These are phyloP conservation scores for Peromyscus californicus DNA, from an alignment of 2,113 vertebrate genomes.

Conservation along the genomic window DNA sequence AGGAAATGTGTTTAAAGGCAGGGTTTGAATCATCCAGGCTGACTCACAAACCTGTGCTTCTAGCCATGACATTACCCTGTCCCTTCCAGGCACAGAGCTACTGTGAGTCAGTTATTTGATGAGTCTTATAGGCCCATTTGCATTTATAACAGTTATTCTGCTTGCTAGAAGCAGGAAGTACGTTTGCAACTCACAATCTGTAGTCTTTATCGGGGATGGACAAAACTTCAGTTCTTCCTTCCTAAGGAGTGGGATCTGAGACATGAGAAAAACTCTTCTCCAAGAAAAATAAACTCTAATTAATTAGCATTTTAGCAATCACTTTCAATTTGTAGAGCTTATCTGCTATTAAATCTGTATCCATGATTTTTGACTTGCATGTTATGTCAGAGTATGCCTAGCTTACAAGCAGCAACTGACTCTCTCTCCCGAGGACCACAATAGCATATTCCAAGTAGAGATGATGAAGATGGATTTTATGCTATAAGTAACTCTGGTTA, in stretches of 20 bases:
- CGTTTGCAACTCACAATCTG: background rate
- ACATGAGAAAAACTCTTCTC: slow-evolving; percentile 18
- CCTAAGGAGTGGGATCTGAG: background rate
- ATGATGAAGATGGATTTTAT: background rate
- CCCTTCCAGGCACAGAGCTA: background rate
- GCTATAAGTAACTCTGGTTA: slow-evolving; percentile 6
- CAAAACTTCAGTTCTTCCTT: background rate
- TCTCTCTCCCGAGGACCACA: background rate
- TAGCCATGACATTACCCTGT: background rate
- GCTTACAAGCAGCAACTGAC: background rate
- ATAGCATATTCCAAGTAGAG: background rate
- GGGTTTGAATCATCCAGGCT: background rate
- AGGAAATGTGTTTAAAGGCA: background rate
- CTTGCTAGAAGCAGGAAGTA: background rate
- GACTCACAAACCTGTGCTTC: background rate
- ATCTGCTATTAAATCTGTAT: slow-evolving; percentile 50
- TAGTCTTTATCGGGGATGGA: slow-evolving; percentile 19
- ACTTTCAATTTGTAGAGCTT: background rate
- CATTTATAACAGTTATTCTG: background rate
- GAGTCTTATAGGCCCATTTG: background rate
- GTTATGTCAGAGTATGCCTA: background rate
- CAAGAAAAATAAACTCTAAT: slow-evolving; percentile 42
- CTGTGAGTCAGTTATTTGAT: background rate
- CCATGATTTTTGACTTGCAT: slow-evolving; percentile 50
- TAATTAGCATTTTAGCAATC: slow-evolving; percentile 47